phyloP scores from a whole-genome alignment of 2,797 vertebrate genomes.

The Micrastur ruficollis region DNA sequence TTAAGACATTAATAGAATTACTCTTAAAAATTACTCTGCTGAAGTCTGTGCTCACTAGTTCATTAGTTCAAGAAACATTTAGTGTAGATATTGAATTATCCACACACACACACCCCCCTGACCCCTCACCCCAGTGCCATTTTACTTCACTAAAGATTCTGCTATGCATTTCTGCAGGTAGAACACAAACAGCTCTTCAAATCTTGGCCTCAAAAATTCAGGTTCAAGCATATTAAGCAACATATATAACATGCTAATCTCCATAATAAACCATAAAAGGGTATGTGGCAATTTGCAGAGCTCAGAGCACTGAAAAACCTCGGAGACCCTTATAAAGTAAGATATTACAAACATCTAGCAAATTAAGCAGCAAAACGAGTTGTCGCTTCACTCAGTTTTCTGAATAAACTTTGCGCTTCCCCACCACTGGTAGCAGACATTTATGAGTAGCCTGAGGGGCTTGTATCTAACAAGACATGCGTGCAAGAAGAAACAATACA shows the following conservation, averaged over 20 bases:
- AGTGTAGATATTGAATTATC: not conserved
- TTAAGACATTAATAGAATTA: not conserved
- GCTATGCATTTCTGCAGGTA: not conserved
- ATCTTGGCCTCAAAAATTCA: not conserved
- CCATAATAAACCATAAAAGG: not conserved
- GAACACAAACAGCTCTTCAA: not conserved
- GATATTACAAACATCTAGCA: not conserved
- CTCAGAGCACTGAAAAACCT: not conserved
- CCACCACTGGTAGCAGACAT: not conserved
- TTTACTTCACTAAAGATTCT: not conserved
- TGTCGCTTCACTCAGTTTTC: not conserved
- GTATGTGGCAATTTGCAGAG: not conserved
- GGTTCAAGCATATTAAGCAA: not conserved
- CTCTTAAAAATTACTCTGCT: not conserved
- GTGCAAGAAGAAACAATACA: not conserved
- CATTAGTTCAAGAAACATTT: not conserved
- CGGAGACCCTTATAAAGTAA: constrained; percentile 33
- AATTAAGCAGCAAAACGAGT: constrained; percentile 16
- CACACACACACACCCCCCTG: too few relatives aligned
- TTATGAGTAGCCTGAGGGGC: not conserved
- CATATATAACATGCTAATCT: not conserved
- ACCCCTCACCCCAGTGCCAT: not conserved
- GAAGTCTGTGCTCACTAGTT: not conserved
- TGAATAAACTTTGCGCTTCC: not conserved
- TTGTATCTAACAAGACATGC: not conserved